Evolutionary conservation across 2,113 vertebrate species (phyloP).

Genomic region (Proteles cristata): DNA sequence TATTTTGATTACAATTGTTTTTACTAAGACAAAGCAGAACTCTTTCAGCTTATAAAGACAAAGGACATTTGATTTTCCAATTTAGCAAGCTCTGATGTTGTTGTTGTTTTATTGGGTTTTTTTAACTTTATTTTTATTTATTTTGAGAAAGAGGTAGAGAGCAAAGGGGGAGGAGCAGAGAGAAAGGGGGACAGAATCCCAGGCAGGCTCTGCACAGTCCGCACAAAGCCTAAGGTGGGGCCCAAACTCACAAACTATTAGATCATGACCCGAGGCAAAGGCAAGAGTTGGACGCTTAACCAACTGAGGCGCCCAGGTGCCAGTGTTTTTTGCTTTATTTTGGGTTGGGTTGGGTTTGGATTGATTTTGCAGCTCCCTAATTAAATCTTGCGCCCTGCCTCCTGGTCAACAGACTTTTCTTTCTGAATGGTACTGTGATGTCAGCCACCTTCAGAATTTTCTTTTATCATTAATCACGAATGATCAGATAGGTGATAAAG

Average conservation of each 20-base stretch:
- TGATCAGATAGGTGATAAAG: not conserved
- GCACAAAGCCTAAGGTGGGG: too few species aligned
- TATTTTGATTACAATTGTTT: slow-evolving; percentile 51
- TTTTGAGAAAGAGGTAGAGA: too few species aligned
- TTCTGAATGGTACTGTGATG: not conserved
- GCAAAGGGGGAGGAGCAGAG: too few species aligned
- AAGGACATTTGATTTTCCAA: slow-evolving; percentile 46
- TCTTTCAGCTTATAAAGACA: not conserved
- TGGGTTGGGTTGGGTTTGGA: not conserved
- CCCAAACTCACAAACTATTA: too few species aligned
- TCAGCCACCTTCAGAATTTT: not conserved
- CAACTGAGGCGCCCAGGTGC: too few species aligned
- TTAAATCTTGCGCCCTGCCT: not conserved
- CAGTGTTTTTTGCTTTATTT: not conserved
- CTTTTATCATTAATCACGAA: not conserved
- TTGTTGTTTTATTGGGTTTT: not conserved
- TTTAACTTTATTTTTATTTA: too few species aligned
- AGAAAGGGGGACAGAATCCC: too few species aligned
- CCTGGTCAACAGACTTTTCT: not conserved
- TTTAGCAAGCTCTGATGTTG: not conserved
- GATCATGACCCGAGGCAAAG: too few species aligned
- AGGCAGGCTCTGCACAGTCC: too few species aligned
- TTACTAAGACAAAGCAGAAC: slow-evolving; percentile 1
- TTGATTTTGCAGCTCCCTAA: not conserved
- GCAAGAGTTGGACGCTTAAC: too few species aligned